Evolutionary conservation across 2,797 vertebrate species (phyloP).

Genomic region (Artibeus jamaicensis): DNA sequence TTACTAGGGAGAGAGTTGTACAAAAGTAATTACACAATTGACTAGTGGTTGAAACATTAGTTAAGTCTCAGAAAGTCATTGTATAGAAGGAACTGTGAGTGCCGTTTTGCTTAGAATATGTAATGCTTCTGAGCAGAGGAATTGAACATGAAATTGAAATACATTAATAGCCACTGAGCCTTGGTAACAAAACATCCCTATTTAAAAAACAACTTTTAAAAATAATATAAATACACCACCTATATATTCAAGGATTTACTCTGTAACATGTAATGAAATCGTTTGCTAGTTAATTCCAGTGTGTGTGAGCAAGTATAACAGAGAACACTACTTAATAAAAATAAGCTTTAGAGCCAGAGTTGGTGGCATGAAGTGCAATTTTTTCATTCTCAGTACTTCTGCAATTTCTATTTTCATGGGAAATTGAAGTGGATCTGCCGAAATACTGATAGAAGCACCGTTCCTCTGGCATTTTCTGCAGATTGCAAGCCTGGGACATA

Average conservation of each 20-base stretch:
- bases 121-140: not conserved
- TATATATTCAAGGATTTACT: not conserved
- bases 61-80: not conserved
- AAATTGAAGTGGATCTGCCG: not conserved
- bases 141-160: slow-evolving; percentile 11
- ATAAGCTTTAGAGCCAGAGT: not conserved
- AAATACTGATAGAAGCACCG: not conserved
- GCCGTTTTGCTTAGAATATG: not conserved
- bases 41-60: not conserved
- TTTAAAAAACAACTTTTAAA: not conserved
- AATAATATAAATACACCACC: not conserved
- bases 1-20: not conserved
- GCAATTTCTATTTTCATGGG: slow-evolving; percentile 18
- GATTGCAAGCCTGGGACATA: not conserved
- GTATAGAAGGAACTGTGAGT: not conserved
- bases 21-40: not conserved
- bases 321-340: not conserved
- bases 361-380: not conserved
- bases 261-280: not conserved
- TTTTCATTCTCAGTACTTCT: not conserved
- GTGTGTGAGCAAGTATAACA: not conserved
- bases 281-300: not conserved
- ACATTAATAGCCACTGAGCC: not conserved
- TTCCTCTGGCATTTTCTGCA: not conserved
- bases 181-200: not conserved